phyloP scores from a whole-genome alignment of 2,888 invertebrate species.

The Drosophila demipolita region DNA sequence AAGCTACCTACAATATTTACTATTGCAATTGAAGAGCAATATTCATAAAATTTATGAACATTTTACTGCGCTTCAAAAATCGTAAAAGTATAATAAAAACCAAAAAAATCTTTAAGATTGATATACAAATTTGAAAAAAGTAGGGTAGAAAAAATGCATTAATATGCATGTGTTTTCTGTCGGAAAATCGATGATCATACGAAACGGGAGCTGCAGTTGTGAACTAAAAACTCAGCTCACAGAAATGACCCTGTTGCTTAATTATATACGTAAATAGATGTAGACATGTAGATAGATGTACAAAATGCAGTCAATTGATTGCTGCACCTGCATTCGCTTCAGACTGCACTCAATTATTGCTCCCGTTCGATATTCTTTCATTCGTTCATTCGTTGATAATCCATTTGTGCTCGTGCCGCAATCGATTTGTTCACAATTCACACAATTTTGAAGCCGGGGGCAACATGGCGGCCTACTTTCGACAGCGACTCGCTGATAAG shows the following conservation, averaged over 20 bases:
- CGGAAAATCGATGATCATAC: constrained; percentile 8
- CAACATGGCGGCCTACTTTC: constrained; percentile 66
- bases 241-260: constrained; percentile 26
- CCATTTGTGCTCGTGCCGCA: constrained; percentile 60
- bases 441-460: constrained; percentile 23
- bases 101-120: not conserved
- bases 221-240: constrained; percentile 1
- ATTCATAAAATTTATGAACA: constrained; percentile 46
- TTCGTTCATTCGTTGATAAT: constrained; percentile 30
- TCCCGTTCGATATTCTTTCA: constrained; percentile 13
- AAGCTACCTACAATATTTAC: not conserved
- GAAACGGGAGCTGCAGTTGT: constrained; percentile 1
- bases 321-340: constrained; percentile 31
- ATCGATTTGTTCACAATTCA: constrained; percentile 64
- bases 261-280: constrained; percentile 19
- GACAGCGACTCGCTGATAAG: constrained; percentile 68
- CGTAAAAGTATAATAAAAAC: constrained; percentile 3
- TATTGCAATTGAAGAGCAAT: constrained; percentile 51
- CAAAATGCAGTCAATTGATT: constrained; percentile 22
- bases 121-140: not conserved
- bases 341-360: constrained; percentile 26
- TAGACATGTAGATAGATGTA: not conserved
- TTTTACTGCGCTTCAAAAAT: constrained; percentile 17
- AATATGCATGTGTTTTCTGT: not conserved
- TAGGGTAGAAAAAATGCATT: not conserved